These are phyloP conservation scores for Protosalanx chinensis DNA, from an alignment of 2,797 vertebrate species.

Conservation along the genomic window DNA sequence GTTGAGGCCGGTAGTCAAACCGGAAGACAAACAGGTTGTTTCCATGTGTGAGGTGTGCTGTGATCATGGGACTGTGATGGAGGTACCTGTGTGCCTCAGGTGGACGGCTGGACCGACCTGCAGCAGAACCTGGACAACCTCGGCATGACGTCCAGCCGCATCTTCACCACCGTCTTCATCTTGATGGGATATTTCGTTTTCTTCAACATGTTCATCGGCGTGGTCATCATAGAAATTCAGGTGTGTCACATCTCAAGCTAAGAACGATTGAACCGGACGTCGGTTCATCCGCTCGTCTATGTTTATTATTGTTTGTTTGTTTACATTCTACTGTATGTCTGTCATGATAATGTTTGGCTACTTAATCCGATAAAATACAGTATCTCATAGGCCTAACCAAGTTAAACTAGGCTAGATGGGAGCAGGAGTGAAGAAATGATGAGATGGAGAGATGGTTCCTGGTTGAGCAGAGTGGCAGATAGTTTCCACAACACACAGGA, in stretches of 20 bases:
- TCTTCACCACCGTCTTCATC: slow-evolving; percentile 57
- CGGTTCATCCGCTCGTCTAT: no score
- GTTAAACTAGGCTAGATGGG: not conserved
- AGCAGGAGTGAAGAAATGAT: not conserved
- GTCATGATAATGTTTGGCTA: not conserved
- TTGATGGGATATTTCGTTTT: slow-evolving; percentile 57
- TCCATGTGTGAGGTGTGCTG: no score
- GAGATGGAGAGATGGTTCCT: not conserved
- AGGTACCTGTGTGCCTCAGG: slow-evolving; percentile 37
- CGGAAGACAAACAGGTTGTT: no score
- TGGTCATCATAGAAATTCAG: slow-evolving; percentile 57
- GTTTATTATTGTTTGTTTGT: not conserved
- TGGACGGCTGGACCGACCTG: slow-evolving; percentile 63
- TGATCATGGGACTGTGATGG: not conserved
- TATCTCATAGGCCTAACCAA: not conserved
- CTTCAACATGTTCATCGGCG: slow-evolving; percentile 54
- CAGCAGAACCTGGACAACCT: slow-evolving; percentile 28
- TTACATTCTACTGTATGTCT: not conserved
- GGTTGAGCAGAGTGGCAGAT: slow-evolving; percentile 28
- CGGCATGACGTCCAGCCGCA: slow-evolving; percentile 32
- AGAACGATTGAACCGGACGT: not conserved
- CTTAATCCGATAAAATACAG: not conserved
- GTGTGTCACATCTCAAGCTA: slow-evolving; percentile 29
- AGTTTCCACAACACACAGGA: slow-evolving; percentile 35
- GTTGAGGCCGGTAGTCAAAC: no score